These are phyloP conservation scores for Menura novaehollandiae DNA, from an alignment of 2,113 vertebrate species.

Conservation along the genomic window DNA sequence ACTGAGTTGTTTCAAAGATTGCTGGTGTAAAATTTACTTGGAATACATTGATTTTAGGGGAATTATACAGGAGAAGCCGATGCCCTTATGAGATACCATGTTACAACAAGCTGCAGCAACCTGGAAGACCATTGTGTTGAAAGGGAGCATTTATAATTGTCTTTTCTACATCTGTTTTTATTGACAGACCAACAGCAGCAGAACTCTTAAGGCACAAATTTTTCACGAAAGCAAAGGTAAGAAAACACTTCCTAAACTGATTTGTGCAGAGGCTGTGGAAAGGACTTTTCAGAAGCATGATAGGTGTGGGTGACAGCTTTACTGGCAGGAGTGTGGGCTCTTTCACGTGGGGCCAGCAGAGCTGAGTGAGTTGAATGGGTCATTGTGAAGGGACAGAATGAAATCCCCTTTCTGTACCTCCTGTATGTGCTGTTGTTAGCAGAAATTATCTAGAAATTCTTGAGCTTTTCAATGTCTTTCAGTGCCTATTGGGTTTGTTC, in stretches of 20 bases:
- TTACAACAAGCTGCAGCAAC: neutral
- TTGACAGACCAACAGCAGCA: slow-evolving; percentile 89
- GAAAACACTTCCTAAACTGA: neutral
- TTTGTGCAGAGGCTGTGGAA: neutral
- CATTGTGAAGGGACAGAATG: neutral
- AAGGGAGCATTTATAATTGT: slow-evolving; percentile 35
- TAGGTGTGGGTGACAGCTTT: neutral
- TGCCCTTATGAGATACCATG: neutral
- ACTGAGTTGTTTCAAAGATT: neutral
- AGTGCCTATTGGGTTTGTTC: neutral
- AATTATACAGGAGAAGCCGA: neutral
- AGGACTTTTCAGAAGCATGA: neutral
- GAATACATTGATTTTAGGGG: neutral
- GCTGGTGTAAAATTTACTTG: neutral
- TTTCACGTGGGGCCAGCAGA: neutral
- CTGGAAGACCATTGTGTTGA: neutral
- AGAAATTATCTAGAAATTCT: neutral
- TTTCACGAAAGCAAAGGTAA: slow-evolving; percentile 97
- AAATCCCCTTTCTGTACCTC: neutral
- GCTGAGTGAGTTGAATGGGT: neutral
- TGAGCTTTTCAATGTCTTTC: neutral
- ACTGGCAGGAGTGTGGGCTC: neutral
- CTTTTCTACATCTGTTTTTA: slow-evolving; percentile 47
- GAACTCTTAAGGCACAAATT: slow-evolving; percentile 95
- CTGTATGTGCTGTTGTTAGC: neutral